A percentile compares a stretch with the other conserved stretches of the same genome.
phyloP scores from a whole-genome alignment of 1,140 invertebrate genomes.

The Helicoverpa armigera region DNA sequence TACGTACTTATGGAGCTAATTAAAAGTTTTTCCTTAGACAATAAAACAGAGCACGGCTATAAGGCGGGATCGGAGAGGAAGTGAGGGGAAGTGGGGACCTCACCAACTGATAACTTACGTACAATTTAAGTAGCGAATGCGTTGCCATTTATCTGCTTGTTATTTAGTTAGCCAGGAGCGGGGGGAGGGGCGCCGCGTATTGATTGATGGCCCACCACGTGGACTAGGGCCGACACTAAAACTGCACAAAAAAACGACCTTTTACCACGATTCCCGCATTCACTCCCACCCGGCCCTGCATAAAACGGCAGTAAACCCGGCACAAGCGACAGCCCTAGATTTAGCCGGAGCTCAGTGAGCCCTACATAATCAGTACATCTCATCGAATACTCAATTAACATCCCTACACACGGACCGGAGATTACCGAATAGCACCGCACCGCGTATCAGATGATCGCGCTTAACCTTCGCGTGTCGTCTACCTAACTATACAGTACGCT shows the following conservation, averaged over 20 bases:
- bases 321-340: constrained; percentile 32
- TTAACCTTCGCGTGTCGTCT: constrained; percentile 56
- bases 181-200: constrained; percentile 48
- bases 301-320: background rate
- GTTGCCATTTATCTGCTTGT: constrained; percentile 63
- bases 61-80: background rate
- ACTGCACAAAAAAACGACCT: constrained; percentile 9
- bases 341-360: constrained; percentile 49
- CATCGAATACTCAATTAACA: constrained; percentile 65
- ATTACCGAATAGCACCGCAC: constrained; percentile 50
- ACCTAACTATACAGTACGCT: constrained; percentile 50
- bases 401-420: constrained; percentile 56
- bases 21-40: constrained; percentile 47
- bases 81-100: constrained; percentile 3
- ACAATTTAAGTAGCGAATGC: constrained; percentile 62
- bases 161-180: constrained; percentile 61
- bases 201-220: constrained; percentile 65
- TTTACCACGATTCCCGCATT: background rate
- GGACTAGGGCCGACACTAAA: constrained; percentile 41
- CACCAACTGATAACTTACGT: constrained; percentile 56
- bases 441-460: constrained; percentile 55
- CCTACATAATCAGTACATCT: constrained; percentile 56
- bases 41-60: constrained; percentile 38
- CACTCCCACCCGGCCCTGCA: background rate
- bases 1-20: constrained; percentile 41